phyloP scores from a whole-genome alignment of 2,888 invertebrate species.

The Platycheirus albimanus region DNA sequence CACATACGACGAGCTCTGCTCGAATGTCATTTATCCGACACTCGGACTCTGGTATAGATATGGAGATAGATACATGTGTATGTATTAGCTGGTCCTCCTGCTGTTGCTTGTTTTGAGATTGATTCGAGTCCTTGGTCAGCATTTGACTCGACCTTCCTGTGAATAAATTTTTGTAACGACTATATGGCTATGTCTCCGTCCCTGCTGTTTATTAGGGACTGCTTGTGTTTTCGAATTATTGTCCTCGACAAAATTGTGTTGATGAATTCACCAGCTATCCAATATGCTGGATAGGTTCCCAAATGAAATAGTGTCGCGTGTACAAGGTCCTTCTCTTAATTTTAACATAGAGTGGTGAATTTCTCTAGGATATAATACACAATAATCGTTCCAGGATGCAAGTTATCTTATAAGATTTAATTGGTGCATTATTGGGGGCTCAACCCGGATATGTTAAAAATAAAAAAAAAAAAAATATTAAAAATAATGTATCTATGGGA shows the following conservation, averaged over 20 bases:
- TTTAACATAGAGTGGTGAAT: conserved; percentile 8
- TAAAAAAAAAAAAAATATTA: too few relatives aligned
- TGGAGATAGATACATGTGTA: not conserved
- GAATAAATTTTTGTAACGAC: not conserved
- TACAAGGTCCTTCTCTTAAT: not conserved
- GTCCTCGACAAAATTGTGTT: conserved; percentile 64
- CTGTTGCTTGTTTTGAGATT: conserved; percentile 42
- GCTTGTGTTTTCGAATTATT: conserved; percentile 29
- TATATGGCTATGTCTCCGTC: not conserved
- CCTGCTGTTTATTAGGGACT: not conserved
- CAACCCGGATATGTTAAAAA: too few relatives aligned
- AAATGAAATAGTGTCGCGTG: conserved; percentile 52
- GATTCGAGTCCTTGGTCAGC: conserved; percentile 64
- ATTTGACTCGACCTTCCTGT: conserved; percentile 7
- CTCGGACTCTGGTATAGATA: conserved; percentile 5
- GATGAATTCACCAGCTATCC: conserved; percentile 61
- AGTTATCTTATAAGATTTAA: too few relatives aligned
- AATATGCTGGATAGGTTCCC: conserved; percentile 15
- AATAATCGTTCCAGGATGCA: too few relatives aligned
- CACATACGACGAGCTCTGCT: conserved; percentile 63
- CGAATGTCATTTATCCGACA: conserved; percentile 70
- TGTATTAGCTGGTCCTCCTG: conserved; percentile 32
- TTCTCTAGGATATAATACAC: not conserved
- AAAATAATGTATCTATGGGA: too few relatives aligned
- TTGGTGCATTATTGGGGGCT: too few relatives aligned